Base-by-base conservation (phyloP, 1,140 invertebrate genomes). In the Drosophila tani region DNA sequence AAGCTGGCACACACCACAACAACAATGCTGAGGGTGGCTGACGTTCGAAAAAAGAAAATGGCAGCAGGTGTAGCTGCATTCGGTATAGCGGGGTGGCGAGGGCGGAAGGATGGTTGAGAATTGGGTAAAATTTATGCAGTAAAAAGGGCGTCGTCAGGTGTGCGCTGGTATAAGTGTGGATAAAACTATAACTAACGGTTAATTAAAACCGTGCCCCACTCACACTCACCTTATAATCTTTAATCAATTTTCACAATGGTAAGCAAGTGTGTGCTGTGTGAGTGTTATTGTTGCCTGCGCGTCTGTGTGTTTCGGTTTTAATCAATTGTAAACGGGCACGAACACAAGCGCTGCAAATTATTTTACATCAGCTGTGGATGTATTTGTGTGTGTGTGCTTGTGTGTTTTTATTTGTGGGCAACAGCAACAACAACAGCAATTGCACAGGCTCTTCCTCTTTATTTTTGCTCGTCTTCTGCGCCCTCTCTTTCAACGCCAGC, bases 321-420 rank as follows among this genome's bases (percentile, higher is more conserved):
- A 90, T 88, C 85, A 90, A 90, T 88, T 90, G 78, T 84, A 81
- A 90, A 90, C 78, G 77, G 73, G 59, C 73, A 87, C 83, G 46
- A 88, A 68, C 81, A 88, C 81, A 75, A 78, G 62, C 80, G 59
- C 62, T 79, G 81, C 77, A 90, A 84, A 90, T 84, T 77, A 84
- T 84, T 86, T 85, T 77, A 81, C 85, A 87, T 90, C 84, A 87
- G 85, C 85, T 87, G 83, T 82, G 76, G 19, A 63, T 73, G 41
- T 78, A 43, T 75, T 41, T 79, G 56, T 75, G 49, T 65, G 40
- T 79, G 11, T 67, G 47, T 82, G 29, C 66, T 21, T 67, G 56
- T 75, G 59, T 75, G 75, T 79, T 50, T 81, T 76, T 83, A 63
- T 80, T 57, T 84, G 53, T 43, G 60, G 46, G 41, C 68, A 64